Evolutionary conservation across 2,888 invertebrate genomes (phyloP), one percentile per base, ranked within the genome.

Genomic region (Rhagium mordax): DNA sequence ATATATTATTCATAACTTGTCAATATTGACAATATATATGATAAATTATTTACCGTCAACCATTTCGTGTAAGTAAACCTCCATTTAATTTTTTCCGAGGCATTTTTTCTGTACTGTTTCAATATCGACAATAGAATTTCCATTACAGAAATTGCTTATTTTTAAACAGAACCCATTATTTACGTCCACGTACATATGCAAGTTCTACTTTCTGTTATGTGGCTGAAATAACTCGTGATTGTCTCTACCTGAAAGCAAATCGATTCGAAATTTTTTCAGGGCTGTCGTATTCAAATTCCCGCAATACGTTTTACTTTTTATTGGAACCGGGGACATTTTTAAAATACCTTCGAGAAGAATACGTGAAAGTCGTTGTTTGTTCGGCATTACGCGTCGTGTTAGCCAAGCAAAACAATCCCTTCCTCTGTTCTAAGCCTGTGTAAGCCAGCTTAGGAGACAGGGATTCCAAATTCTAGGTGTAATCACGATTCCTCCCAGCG

Each of bases 401-500:
- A 80, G 80, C 79, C 75, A 79, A 79, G 78, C 78, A 79, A 82
- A 81, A 81, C 80, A 81, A 81, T 82, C 79, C 82, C 78, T 78
- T 78, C 76, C 74, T 74, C 78, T 79, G 79, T 81, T 81, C 79
- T 81, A 82, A 79, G 79, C 79, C 75, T 62, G 73, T 78, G 76
- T 81, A 81, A 81, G 80, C 81, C 79, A 81, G 80, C 81, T 82
- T 82, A 81, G 72, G 57, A 77, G 81, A 81, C 81, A 81, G 79
- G 81, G 83, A 84, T 84, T 84, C 82, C 81, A 76, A 84, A 83
- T 83, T 84, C 82, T 81, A 84, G 84, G 82, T 82, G 81, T 82
- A 84, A 84, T 84, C 84, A 84, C 81, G 82, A 83, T 81, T 82
- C 78, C 79, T 78, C 80, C 79, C 79, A 75, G 79, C 81, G 80